Conservation (phyloP, 2,113 vertebrate genomes). For the Rhynchomys soricoides region DNA sequence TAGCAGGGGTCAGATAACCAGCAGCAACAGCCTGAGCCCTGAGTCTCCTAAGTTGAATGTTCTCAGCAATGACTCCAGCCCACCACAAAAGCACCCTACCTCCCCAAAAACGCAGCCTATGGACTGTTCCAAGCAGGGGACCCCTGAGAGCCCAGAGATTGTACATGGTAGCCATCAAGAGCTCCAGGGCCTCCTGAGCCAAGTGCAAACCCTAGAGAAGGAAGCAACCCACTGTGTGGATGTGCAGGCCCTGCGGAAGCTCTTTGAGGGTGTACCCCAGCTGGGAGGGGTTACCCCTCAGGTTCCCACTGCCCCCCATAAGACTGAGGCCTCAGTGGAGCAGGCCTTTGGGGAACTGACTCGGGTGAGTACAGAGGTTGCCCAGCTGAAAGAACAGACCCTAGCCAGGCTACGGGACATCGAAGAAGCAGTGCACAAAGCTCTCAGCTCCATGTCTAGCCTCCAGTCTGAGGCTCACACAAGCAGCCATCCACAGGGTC, state of each 20-base stretch:
- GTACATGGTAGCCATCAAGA: slow-evolving; percentile 89
- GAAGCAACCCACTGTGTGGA: slow-evolving; percentile 89
- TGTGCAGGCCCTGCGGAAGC: slow-evolving; percentile 86
- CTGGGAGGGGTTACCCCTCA: slow-evolving; percentile 83
- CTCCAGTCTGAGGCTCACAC: slow-evolving; percentile 94
- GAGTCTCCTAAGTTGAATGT: neutral
- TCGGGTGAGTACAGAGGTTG: slow-evolving; percentile 93
- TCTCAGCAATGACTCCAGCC: neutral
- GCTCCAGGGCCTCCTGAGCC: slow-evolving; percentile 90
- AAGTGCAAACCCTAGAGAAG: slow-evolving; percentile 91
- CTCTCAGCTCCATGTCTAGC: slow-evolving; percentile 93
- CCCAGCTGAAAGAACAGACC: slow-evolving; percentile 94
- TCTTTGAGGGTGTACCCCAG: slow-evolving; percentile 92
- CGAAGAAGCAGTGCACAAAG: slow-evolving; percentile 94
- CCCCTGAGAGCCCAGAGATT: slow-evolving; percentile 91
- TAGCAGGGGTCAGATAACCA: neutral
- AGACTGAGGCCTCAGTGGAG: slow-evolving; percentile 87
- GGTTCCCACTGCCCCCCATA: slow-evolving; percentile 68
- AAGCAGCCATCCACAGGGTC: slow-evolving; percentile 87
- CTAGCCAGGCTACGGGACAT: slow-evolving; percentile 93
- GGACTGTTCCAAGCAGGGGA: slow-evolving; percentile 68
- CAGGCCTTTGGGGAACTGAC: slow-evolving; percentile 94
- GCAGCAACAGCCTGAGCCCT: slow-evolving; percentile 14
- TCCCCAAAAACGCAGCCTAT: neutral
- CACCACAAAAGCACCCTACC: neutral